A percentile compares a stretch with the other conserved stretches of the same genome.
Conservation (phyloP, 2,888 invertebrate species). For the Chymomyza procnemis region DNA sequence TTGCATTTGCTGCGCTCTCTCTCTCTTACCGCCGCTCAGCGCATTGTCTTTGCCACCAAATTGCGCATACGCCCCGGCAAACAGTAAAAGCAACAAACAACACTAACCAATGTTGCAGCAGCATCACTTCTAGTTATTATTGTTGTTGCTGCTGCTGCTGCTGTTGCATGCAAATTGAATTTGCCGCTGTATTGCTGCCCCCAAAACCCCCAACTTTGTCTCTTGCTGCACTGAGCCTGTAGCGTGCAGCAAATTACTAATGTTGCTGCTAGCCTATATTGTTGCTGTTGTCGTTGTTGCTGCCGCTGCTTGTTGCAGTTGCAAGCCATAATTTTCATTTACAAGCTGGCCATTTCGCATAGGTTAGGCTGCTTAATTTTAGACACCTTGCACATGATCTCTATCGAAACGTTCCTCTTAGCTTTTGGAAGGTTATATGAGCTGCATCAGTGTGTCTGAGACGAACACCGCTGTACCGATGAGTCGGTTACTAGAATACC, state of each 20-base stretch:
- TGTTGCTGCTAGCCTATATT: constrained; percentile 38
- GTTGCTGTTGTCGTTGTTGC: constrained; percentile 9
- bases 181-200: constrained; percentile 22
- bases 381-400: background rate
- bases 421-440: too few relatives aligned
- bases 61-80: constrained; percentile 18
- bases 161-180: constrained; percentile 70
- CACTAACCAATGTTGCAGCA: constrained; percentile 4
- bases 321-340: constrained; percentile 37
- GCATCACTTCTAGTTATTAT: constrained; percentile 1
- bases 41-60: constrained; percentile 22
- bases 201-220: background rate
- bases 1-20: background rate
- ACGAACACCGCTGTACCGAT: too few relatives aligned
- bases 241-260: constrained; percentile 11
- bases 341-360: constrained; percentile 6
- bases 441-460: too few relatives aligned
- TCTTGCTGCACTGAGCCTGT: constrained; percentile 31
- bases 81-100: background rate
- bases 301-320: constrained; percentile 5
- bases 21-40: constrained; percentile 3
- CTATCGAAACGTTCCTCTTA: too few relatives aligned
- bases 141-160: constrained; percentile 26
- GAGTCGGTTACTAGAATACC: too few relatives aligned
- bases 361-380: background rate